Base-by-base conservation (phyloP, 2,113 vertebrate species). In the Mobula hypostoma region DNA sequence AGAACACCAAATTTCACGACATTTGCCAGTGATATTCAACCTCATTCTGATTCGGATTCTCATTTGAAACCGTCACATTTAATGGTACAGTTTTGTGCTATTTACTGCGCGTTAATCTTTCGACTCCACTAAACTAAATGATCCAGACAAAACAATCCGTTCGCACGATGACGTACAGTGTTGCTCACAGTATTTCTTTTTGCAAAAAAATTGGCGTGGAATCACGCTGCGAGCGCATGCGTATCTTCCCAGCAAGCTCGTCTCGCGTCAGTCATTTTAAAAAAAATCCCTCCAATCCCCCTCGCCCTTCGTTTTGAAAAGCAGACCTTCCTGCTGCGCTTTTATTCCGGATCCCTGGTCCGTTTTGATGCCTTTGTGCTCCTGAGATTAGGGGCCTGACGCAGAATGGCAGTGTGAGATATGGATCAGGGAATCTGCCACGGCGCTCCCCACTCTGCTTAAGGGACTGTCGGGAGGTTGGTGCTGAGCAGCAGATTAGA, bases 321-420 rank as follows among this genome's bases (percentile, higher is more conserved):
- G 98, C 98, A 97, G 97, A 96, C 98, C 97, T 97, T 97, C 99
- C 98, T 97, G 98, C 98, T 99, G 98, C 98, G 98, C 99, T 98
- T 99, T 99, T 99, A 98, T 99, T 98, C 97, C 98, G 96, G 97
- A 27, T 97, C 97, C 98, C 96, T 97, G 98, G 98, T 98, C 96
- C 99, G 98, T 98, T 98, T 98, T 97, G 97, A 98, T 98, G 98
- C 98, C 97, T 98, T 98, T 99, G 98, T 98, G 97, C 98, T 97
- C 97, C 97, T 97, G 97, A 96, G 97, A 98, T 97, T 97, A 97
- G 97, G 98, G 97, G 96, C 96, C 97, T 97, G 98, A 98, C 98
- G 98, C 98, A 98, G 97, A 97, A 98, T 97, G 97, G 96, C 96
- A 96, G 97, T 97, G 97, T 97, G 96, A 96, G 96, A 96, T 95